Evolutionary conservation across 2,113 vertebrate species (phyloP).

Genomic region (Columba livia): DNA sequence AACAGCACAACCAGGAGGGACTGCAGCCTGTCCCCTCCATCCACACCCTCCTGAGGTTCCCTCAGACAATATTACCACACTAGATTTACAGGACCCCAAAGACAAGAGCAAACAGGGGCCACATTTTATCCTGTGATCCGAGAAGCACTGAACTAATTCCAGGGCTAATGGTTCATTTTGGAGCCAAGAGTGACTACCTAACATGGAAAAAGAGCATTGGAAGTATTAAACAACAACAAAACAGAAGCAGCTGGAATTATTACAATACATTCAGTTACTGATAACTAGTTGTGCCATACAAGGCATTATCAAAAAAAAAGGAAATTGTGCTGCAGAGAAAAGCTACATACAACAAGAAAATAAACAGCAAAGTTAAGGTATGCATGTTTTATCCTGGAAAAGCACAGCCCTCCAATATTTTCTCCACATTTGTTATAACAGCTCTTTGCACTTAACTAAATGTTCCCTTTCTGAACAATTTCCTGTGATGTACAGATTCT

Average conservation of each 20-base stretch:
- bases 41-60: neutral
- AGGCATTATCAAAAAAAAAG: conserved; percentile 71
- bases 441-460: conserved; percentile 82
- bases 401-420: conserved; percentile 77
- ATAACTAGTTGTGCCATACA: conserved; percentile 74
- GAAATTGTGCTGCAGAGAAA: conserved; percentile 81
- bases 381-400: conserved; percentile 81
- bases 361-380: conserved; percentile 78
- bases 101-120: neutral
- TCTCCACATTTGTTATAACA: conserved; percentile 77
- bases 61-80: neutral
- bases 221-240: neutral
- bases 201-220: neutral
- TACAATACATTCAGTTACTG: conserved; percentile 84
- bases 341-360: conserved; percentile 80
- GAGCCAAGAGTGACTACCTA: neutral
- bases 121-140: neutral
- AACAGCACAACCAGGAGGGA: neutral
- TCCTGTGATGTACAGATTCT: neutral
- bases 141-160: neutral
- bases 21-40: neutral
- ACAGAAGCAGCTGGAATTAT: conserved; percentile 81
- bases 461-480: neutral
- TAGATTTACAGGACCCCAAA: neutral
- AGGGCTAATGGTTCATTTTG: neutral